A percentile compares a stretch with the other conserved stretches of the same genome.
Conservation (phyloP, 2,797 vertebrate genomes). For the Eidolon dupreanum region DNA sequence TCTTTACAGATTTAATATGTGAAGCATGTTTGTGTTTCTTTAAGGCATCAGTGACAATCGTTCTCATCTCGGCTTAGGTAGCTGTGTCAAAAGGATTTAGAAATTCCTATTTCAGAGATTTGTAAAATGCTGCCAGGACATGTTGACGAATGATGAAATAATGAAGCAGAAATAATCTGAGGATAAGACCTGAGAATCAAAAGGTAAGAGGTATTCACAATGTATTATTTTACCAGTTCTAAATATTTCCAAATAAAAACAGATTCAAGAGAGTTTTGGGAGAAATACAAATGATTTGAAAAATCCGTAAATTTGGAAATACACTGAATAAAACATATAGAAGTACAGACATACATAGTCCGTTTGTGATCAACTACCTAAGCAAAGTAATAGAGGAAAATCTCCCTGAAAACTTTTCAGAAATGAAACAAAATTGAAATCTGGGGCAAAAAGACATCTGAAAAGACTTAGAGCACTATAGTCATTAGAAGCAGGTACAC, state of each 20-base stretch:
- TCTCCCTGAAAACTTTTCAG: background rate
- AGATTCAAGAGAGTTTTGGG: background rate
- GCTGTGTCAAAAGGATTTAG: background rate
- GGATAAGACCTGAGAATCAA: slow-evolving; percentile 36
- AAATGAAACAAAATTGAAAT: slow-evolving; percentile 29
- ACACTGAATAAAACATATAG: background rate
- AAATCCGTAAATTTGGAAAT: slow-evolving; percentile 13
- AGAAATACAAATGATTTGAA: background rate
- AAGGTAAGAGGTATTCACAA: background rate
- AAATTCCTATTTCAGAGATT: slow-evolving; percentile 49
- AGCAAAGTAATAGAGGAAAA: background rate
- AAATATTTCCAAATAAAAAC: slow-evolving; percentile 38
- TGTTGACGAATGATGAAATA: background rate
- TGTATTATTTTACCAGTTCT: background rate
- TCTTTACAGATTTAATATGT: background rate
- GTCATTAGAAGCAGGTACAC: background rate
- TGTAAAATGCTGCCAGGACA: background rate
- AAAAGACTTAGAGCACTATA: background rate
- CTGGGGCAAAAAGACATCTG: background rate
- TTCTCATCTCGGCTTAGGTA: slow-evolving; percentile 28
- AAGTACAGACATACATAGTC: background rate
- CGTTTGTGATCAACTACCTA: background rate
- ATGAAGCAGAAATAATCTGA: slow-evolving; percentile 43
- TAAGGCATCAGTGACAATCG: background rate
- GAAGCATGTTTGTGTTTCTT: background rate